phyloP scores from a whole-genome alignment of 2,113 vertebrate species.

The Sander lucioperca region DNA sequence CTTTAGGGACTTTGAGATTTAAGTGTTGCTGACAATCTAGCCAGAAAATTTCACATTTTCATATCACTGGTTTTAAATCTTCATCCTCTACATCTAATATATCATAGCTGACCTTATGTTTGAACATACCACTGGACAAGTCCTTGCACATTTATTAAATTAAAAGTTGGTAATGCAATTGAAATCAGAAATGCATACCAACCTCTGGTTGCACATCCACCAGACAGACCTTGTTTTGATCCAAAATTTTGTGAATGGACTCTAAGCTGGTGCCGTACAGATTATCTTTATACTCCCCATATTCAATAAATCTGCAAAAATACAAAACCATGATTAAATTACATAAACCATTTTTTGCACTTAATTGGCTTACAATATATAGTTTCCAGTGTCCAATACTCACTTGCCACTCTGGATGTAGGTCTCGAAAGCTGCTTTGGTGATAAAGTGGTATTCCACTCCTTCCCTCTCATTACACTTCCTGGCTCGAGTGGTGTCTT shows the following conservation, averaged over 20 bases:
- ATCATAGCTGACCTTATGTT: neutral
- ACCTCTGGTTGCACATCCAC: conserved; percentile 96
- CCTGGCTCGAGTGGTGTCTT: conserved; percentile 92
- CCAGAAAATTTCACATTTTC: neutral
- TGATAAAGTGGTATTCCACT: conserved; percentile 95
- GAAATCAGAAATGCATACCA: conserved; percentile 62
- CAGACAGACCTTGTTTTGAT: conserved; percentile 91
- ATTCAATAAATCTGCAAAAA: conserved; percentile 89
- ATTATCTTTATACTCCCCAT: conserved; percentile 95
- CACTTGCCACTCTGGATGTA: conserved; percentile 92
- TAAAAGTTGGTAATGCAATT: neutral
- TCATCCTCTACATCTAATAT: neutral
- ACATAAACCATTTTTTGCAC: neutral
- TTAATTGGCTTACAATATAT: neutral
- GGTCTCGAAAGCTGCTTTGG: conserved; percentile 91
- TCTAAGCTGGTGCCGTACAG: conserved; percentile 94
- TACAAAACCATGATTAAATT: neutral
- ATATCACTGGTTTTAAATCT: neutral
- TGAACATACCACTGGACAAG: neutral
- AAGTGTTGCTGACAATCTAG: neutral
- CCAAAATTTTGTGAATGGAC: conserved; percentile 89
- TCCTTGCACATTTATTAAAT: neutral
- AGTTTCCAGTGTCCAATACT: conserved; percentile 42
- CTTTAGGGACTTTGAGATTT: neutral
- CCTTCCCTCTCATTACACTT: conserved; percentile 93